phyloP scores from a whole-genome alignment of 2,113 vertebrate genomes.

The Himantopus leucocephalus region DNA sequence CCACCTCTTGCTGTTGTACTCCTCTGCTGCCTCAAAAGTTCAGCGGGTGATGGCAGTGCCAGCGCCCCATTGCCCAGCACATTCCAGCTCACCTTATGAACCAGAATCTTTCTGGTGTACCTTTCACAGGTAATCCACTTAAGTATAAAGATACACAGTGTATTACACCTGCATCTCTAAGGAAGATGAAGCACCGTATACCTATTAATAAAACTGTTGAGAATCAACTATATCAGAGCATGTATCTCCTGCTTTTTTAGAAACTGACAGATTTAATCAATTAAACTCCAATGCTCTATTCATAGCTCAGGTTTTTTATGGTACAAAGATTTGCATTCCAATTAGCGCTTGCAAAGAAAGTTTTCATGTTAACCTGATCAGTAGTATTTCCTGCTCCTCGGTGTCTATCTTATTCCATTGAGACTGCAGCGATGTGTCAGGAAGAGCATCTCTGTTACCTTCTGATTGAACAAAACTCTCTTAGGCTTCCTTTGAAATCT shows the following conservation, averaged over 20 bases:
- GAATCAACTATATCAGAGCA: slow-evolving; percentile 1
- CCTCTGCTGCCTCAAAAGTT: not conserved
- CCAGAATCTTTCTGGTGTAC: no score
- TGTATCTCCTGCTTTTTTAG: slow-evolving; percentile 14
- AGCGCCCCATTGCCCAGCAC: not conserved
- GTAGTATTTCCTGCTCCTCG: slow-evolving; percentile 17
- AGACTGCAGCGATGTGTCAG: slow-evolving; percentile 10
- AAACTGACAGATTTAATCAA: slow-evolving; percentile 54
- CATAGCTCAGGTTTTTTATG: slow-evolving; percentile 51
- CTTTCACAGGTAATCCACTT: not conserved
- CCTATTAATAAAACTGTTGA: slow-evolving; percentile 30
- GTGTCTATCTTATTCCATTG: slow-evolving; percentile 47
- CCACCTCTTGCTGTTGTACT: not conserved
- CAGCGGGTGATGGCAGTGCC: not conserved
- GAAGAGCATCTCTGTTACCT: slow-evolving; percentile 57
- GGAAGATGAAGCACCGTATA: not conserved
- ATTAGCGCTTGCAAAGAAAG: slow-evolving; percentile 37
- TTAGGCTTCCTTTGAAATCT: slow-evolving; percentile 67
- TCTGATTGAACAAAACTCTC: slow-evolving; percentile 64
- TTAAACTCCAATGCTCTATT: slow-evolving; percentile 54
- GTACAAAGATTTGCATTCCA: slow-evolving; percentile 63
- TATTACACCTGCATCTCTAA: not conserved
- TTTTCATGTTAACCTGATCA: slow-evolving; percentile 45
- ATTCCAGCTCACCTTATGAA: not conserved
- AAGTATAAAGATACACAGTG: not conserved